A percentile compares a stretch with the other conserved stretches of the same genome.
Conservation (phyloP, 2,888 invertebrate species). For the Physocephala rufipes region DNA sequence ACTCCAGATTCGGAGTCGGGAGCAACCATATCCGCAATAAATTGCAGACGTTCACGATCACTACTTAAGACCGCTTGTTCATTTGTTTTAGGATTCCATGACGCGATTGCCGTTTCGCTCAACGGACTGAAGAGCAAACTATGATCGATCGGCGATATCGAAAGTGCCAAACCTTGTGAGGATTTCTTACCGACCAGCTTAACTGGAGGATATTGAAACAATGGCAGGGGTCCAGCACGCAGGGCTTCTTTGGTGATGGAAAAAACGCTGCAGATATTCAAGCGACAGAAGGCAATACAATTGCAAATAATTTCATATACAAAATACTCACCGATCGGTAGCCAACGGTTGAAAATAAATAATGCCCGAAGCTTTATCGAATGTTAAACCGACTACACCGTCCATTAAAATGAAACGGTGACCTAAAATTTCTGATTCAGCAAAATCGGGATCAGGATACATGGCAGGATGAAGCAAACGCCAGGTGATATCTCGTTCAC, state of each 20-base stretch:
- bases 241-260: slow-evolving; percentile 79
- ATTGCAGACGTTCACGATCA: slow-evolving; percentile 78
- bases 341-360: slow-evolving; percentile 77
- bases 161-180: slow-evolving; percentile 81
- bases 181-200: slow-evolving; percentile 83
- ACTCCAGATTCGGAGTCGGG: slow-evolving; percentile 74
- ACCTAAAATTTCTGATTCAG: slow-evolving; percentile 77
- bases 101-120: slow-evolving; percentile 81
- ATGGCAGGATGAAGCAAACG: slow-evolving; percentile 82
- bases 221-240: slow-evolving; percentile 76
- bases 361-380: slow-evolving; percentile 69
- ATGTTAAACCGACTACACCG: slow-evolving; percentile 74
- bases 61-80: slow-evolving; percentile 78
- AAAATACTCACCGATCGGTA: slow-evolving; percentile 68
- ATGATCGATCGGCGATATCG: slow-evolving; percentile 77
- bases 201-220: slow-evolving; percentile 77
- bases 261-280: slow-evolving; percentile 71
- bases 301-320: neutral
- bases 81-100: slow-evolving; percentile 80
- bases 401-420: slow-evolving; percentile 75
- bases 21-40: slow-evolving; percentile 79
- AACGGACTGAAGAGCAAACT: slow-evolving; percentile 81
- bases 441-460: slow-evolving; percentile 85
- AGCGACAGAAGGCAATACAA: neutral
- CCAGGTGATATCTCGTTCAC: slow-evolving; percentile 80